Percentiles rank a stretch among this genome's conserved stretches.
phyloP scores from a whole-genome alignment of 2,113 vertebrate species.

The Pandion haliaetus region DNA sequence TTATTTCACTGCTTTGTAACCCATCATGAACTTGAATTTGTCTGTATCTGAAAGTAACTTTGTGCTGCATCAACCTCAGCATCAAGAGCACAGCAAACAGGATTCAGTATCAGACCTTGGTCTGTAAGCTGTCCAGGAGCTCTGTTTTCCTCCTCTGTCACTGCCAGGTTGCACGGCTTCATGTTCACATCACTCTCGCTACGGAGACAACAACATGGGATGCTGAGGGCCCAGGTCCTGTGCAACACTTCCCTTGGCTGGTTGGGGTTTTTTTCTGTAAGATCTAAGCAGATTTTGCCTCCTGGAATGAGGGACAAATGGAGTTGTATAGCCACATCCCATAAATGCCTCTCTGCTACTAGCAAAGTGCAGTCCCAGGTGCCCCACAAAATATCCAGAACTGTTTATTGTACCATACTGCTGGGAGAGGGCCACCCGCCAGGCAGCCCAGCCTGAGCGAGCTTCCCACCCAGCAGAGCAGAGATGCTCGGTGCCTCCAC shows the following conservation, averaged over 20 bases:
- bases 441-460: fast-evolving
- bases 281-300: neutral
- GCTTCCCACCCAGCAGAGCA: neutral
- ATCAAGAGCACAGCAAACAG: neutral
- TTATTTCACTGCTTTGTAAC: neutral
- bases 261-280: neutral
- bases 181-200: fast-evolving
- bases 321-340: fast-evolving
- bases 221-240: neutral
- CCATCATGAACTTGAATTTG: neutral
- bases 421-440: neutral
- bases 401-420: no score
- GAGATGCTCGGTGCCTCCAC: neutral
- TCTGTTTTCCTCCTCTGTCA: neutral
- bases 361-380: neutral
- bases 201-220: fast-evolving
- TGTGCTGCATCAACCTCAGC: neutral
- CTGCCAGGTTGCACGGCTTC: neutral
- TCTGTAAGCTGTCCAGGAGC: neutral
- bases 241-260: neutral
- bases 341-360: neutral
- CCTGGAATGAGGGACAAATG: neutral
- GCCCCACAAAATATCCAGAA: neutral
- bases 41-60: neutral
- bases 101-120: neutral